Evolutionary conservation across 2,113 vertebrate genomes (phyloP).

Genomic region (Notiomystis cincta): DNA sequence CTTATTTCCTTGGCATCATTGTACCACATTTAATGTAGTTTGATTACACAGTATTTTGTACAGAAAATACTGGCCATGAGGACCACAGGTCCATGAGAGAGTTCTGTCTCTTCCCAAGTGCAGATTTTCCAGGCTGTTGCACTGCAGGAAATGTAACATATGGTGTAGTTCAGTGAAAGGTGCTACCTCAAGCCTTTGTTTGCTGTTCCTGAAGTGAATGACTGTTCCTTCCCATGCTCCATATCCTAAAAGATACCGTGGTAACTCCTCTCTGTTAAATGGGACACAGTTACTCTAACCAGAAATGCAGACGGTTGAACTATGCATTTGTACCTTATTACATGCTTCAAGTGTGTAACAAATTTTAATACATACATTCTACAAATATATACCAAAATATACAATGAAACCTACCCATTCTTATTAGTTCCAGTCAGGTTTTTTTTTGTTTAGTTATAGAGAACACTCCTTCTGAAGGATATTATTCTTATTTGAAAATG

Average conservation of each 20-base stretch:
- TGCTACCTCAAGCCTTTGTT: neutral
- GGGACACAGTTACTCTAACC: neutral
- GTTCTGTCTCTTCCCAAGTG: neutral
- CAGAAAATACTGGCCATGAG: neutral
- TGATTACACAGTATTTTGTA: neutral
- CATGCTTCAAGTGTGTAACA: neutral
- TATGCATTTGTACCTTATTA: neutral
- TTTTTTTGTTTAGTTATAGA: neutral
- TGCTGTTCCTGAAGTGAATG: neutral
- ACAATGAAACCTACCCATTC: neutral
- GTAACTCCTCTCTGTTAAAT: neutral
- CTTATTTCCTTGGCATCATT: neutral
- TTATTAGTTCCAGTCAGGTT: neutral
- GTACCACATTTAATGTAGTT: neutral
- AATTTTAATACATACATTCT: neutral
- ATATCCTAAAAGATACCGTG: neutral
- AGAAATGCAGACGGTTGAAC: neutral
- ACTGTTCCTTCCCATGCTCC: neutral
- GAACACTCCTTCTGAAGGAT: neutral
- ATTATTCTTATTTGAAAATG: neutral
- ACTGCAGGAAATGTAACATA: neutral
- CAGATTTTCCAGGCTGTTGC: neutral
- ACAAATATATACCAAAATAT: neutral
- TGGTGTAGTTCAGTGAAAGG: fast-evolving
- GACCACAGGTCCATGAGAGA: neutral